phyloP scores from a whole-genome alignment of 2,797 vertebrate species.

The Natrix natrix region DNA sequence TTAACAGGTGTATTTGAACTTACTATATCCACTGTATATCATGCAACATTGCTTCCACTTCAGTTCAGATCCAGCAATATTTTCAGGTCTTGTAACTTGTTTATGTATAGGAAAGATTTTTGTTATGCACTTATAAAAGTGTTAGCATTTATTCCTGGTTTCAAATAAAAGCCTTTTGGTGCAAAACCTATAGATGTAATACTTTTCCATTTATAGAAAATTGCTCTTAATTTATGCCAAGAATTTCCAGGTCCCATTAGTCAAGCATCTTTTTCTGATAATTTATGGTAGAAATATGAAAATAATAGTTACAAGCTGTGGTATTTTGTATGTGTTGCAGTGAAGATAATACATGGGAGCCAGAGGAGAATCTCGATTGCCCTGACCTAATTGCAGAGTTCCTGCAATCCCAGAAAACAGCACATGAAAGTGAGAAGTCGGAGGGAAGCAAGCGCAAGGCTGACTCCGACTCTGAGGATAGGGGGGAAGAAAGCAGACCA shows the following conservation, averaged over 20 bases:
- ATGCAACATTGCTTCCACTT: not conserved
- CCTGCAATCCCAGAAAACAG: too few species aligned
- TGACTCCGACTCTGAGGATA: conserved; percentile 80
- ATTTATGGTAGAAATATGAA: not conserved
- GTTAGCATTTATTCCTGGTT: not conserved
- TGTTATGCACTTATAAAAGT: not conserved
- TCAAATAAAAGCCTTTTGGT: not conserved
- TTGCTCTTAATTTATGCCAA: not conserved
- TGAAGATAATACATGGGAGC: conserved; percentile 98
- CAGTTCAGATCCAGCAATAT: not conserved
- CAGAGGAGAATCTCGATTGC: conserved; percentile 96
- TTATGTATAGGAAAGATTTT: not conserved
- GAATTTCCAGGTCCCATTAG: not conserved
- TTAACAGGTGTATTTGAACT: too few species aligned
- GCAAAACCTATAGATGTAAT: not conserved
- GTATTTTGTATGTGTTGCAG: conserved; percentile 68
- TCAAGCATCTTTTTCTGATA: not conserved
- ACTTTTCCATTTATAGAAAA: not conserved
- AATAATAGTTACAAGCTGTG: not conserved
- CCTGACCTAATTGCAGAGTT: conserved; percentile 89
- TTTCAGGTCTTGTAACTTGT: not conserved
- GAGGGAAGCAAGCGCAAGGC: conserved; percentile 88
- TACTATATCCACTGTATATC: not conserved
- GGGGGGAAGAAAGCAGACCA: conserved; percentile 91
- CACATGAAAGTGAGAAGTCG: conserved; percentile 61